Base-by-base conservation (phyloP, 2,888 invertebrate species). In the Leptura quadrifasciata region DNA sequence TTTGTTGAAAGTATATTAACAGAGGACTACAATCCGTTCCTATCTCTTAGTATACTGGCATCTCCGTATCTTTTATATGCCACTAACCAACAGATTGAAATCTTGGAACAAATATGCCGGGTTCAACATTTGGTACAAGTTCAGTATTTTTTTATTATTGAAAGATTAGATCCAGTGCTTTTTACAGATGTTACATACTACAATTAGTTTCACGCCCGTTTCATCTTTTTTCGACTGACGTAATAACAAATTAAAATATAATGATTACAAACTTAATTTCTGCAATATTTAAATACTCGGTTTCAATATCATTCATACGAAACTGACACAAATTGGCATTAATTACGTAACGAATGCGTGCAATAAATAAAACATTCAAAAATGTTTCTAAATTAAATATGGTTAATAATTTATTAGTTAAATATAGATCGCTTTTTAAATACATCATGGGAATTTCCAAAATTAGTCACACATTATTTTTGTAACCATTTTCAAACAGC, bases 401-500 rank as follows among this genome's bases (percentile, higher is more conserved):
- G 27, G n/a, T 17, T 27, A 61, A 61, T 31, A n/a, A 18, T 31
- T 6, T 61, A 6, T 9, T 61, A 17, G n/a, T 61, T n/a, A 27
- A 61, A 31, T 31, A 12, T 61, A 35, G 21, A 10, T 35, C 27
- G 2, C 17, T 61, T 65, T 64, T 64, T 64, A 47, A 47, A 31
- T 21, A n/a, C 18, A 15, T 12, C 54, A 20, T 35, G 24, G 63
- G 55, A 63, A 72, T 64, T 72, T 63, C 27, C 31, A 18, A 21
- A n/a, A 63, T 72, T 72, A 55, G 61, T 63, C 63, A 24, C 61
- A 55, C 52, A 35, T 52, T 70, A 39, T 60, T 72, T 72, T 35
- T 63, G 5, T 31, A 35, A 27, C 31, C 18, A 52, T 18, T 72
- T 72, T 21, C 63, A 63, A 65, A 52, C 61, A 57, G 24, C 9